A percentile compares a stretch with the other conserved stretches of the same genome.
Evolutionary conservation across 2,797 vertebrate species (phyloP).

Genomic region (Syndactyla subalaris): DNA sequence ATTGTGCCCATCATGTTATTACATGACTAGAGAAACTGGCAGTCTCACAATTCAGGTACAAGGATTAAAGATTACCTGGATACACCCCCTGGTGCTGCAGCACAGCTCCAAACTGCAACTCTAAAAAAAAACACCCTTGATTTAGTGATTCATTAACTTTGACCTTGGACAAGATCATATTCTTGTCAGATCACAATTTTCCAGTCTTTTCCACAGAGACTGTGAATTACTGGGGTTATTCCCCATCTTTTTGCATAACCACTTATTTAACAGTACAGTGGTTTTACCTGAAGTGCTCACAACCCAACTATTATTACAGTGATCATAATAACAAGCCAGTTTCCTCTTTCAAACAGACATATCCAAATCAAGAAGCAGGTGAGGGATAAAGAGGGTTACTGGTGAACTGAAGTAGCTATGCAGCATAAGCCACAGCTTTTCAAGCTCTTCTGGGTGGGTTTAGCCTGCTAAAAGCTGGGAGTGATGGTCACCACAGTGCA

Average conservation of each 20-base stretch:
- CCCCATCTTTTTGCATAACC: background rate
- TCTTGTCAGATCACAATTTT: background rate
- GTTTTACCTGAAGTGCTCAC: background rate
- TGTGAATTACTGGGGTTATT: background rate
- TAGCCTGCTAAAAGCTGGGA: background rate
- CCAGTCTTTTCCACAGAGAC: background rate
- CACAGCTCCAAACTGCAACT: background rate
- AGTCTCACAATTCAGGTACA: background rate
- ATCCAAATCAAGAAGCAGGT: background rate
- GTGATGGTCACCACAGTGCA: background rate
- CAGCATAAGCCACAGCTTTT: background rate
- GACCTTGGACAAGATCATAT: background rate
- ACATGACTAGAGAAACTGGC: background rate
- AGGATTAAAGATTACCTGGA: background rate
- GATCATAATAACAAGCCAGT: background rate
- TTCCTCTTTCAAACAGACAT: background rate
- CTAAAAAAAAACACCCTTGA: background rate
- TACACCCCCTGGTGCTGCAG: background rate
- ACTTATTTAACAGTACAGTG: background rate
- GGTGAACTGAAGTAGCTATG: background rate
- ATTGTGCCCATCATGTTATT: background rate
- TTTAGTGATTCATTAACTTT: background rate
- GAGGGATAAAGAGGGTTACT: background rate
- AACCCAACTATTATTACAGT: background rate
- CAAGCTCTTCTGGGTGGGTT: background rate